These are phyloP conservation scores for Tetanocera ferruginea DNA, from an alignment of 2,888 invertebrate species.

Conservation along the genomic window DNA sequence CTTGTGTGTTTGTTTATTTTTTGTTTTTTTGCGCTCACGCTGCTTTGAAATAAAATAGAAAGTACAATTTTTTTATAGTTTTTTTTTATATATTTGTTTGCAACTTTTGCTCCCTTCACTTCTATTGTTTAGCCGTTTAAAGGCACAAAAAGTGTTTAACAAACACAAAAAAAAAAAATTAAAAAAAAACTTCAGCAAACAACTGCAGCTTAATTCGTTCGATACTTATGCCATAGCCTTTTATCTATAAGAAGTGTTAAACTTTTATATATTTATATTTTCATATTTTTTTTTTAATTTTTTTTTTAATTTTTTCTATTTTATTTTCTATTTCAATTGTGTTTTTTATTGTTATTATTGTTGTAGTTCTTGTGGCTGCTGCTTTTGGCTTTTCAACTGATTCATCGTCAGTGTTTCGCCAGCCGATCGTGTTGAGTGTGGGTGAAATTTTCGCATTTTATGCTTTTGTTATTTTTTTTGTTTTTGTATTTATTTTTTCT, in stretches of 20 bases:
- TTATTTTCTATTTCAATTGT: conserved; percentile 16
- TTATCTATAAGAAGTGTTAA: neutral
- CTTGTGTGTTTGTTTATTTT: neutral
- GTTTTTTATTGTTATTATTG: neutral
- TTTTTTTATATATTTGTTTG: neutral
- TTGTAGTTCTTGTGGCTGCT: conserved; percentile 1
- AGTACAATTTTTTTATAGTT: conserved; percentile 8
- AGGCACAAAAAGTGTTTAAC: neutral
- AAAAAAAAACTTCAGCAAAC: neutral
- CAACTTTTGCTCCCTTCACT: conserved; percentile 10
- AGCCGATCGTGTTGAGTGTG: conserved; percentile 24
- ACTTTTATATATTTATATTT: neutral
- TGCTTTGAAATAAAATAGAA: conserved; percentile 34
- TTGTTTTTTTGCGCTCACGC: neutral
- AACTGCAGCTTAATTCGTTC: conserved; percentile 5
- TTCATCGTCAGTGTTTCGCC: neutral
- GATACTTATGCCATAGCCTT: neutral
- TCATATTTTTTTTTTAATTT: neutral
- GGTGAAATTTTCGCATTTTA: conserved; percentile 36
- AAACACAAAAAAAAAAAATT: conserved; percentile 1
- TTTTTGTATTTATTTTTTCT: neutral
- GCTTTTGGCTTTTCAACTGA: neutral
- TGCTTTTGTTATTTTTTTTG: conserved; percentile 18
- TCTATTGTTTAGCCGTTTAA: conserved; percentile 6
- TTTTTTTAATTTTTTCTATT: neutral